Evolutionary conservation across 2,797 vertebrate genomes (phyloP).

Genomic region (Sebastes miniatus): DNA sequence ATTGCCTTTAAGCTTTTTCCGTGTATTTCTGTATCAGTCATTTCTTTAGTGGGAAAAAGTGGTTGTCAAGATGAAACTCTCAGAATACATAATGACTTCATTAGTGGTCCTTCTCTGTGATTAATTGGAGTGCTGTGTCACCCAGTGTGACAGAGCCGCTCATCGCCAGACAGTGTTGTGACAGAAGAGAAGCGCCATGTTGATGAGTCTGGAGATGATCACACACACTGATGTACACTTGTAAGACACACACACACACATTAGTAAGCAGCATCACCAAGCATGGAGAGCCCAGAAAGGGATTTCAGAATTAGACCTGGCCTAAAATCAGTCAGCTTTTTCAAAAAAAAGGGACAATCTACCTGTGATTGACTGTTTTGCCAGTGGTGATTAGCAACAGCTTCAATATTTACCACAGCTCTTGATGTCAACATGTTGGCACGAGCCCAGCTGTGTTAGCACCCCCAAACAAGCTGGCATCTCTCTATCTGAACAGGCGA

Average conservation of each 20-base stretch:
- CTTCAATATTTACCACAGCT: slow-evolving; percentile 26
- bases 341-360: background rate
- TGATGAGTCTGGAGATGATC: slow-evolving; percentile 56
- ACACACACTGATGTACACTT: slow-evolving; percentile 27
- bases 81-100: slow-evolving; percentile 74
- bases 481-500: slow-evolving; percentile 37
- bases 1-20: slow-evolving; percentile 45
- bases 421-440: slow-evolving; percentile 39
- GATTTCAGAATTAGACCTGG: background rate
- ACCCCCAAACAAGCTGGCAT: slow-evolving; percentile 32
- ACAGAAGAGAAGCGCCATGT: slow-evolving; percentile 47
- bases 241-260: slow-evolving; percentile 21
- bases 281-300: background rate
- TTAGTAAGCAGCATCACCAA: background rate
- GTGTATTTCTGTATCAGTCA: slow-evolving; percentile 48
- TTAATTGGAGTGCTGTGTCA: slow-evolving; percentile 72
- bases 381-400: slow-evolving; percentile 24
- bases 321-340: slow-evolving; percentile 11
- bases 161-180: slow-evolving; percentile 62
- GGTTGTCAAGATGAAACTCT: slow-evolving; percentile 61
- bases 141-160: slow-evolving; percentile 68
- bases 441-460: slow-evolving; percentile 34
- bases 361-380: slow-evolving; percentile 23
- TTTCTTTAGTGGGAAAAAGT: slow-evolving; percentile 41
- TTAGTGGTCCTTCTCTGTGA: slow-evolving; percentile 70